Evolutionary conservation across 2,113 vertebrate species (phyloP), one percentile per base, ranked within the genome.

Genomic region (Zapus hudsonius): DNA sequence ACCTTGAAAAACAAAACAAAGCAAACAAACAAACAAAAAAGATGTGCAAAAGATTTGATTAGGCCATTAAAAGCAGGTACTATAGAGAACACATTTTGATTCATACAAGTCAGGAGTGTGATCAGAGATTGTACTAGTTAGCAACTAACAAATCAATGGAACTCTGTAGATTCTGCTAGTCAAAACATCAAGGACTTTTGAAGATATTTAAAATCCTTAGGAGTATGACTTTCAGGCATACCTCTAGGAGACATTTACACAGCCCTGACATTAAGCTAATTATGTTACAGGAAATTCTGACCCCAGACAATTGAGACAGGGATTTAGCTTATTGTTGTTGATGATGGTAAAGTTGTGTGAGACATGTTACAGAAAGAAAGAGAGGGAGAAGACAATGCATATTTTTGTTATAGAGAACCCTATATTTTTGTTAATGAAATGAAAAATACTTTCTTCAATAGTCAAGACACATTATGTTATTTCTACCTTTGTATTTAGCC

Each of bases 401-500:
- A n/a, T n/a, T n/a, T n/a, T n/a, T n/a, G n/a, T n/a, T n/a, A n/a
- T n/a, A n/a, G n/a, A n/a, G n/a, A n/a, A n/a, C 25, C 61, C 15
- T 31, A 3, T 95, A 97, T 88, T 97, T 95, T 96, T 86, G 89
- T 96, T 97, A 95, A 96, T 91, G 79, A 95, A 87, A 72, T 92
- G 89, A 95, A 95, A 96, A 94, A 92, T 94, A 7, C 8, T 25
- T 95, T 96, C 67, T 79, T 91, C 47, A 66, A 19, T 90, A 55
- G 40, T 76, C 93, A 89, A 84, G 72, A 96, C 12, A 89, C 67
- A 89, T 70, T 84, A 27, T 82, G 70, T 76, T 95, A 94, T 96
- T 97, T 98, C 92, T 93, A 85, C 90, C 93, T 97, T 94, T 84
- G 72, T 95, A 29, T 96, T 97, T 94, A 94, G 87, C 97, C 72